A percentile compares a stretch with the other conserved stretches of the same genome.
Conservation (phyloP, 2,888 invertebrate genomes). For the Mesochorus sp. region DNA sequence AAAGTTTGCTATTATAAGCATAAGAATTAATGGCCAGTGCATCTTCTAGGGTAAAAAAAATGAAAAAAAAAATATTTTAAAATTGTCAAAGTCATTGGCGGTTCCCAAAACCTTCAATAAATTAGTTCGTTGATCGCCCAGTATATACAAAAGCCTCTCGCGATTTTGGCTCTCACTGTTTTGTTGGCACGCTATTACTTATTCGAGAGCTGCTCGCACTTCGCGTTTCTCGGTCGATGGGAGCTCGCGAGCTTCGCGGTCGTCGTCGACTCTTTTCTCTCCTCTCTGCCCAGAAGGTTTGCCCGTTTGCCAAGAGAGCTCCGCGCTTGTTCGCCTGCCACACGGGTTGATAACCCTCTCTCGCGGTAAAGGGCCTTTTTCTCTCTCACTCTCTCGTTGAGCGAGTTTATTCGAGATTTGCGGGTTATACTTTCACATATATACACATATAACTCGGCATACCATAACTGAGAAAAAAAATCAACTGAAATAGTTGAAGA, state of each 20-base stretch:
- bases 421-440: constrained; percentile 52
- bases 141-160: constrained; percentile 4
- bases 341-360: constrained; percentile 64
- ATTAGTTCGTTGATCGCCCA: constrained; percentile 29
- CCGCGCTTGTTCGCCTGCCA: constrained; percentile 51
- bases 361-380: constrained; percentile 45
- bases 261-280: constrained; percentile 64
- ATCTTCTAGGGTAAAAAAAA: no score
- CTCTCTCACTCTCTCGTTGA: constrained; percentile 14
- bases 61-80: not conserved
- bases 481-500: not conserved
- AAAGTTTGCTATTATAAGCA: no score
- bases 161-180: constrained; percentile 34
- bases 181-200: constrained; percentile 54
- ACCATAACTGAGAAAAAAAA: constrained; percentile 12
- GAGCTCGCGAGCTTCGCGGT: constrained; percentile 46
- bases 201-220: constrained; percentile 56
- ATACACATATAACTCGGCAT: constrained; percentile 6
- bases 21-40: no score
- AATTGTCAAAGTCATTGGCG: not conserved
- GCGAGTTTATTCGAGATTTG: constrained; percentile 55
- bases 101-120: constrained; percentile 23
- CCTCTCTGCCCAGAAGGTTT: constrained; percentile 64
- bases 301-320: constrained; percentile 34
- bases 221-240: constrained; percentile 58